phyloP scores from a whole-genome alignment of 2,888 invertebrate genomes.

The Agelastica alni region DNA sequence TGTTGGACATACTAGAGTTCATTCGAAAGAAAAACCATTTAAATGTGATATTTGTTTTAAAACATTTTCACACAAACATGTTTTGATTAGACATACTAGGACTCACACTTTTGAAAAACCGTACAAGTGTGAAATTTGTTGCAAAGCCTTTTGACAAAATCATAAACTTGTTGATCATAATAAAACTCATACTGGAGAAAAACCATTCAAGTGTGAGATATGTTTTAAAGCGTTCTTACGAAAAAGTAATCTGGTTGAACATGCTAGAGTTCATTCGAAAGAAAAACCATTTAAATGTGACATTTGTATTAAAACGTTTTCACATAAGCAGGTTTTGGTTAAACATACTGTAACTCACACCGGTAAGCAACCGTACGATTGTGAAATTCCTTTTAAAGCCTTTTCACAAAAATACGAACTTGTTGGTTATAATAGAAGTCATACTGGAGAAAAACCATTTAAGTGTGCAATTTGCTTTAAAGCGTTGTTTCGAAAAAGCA shows the following conservation, averaged over 20 bases:
- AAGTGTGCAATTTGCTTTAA: neutral
- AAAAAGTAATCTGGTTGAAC: neutral
- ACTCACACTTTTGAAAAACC: neutral
- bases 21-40: neutral
- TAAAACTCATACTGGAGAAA: neutral
- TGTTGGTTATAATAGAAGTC: neutral
- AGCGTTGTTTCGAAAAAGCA: neutral
- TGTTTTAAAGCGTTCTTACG: neutral
- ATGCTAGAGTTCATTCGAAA: neutral
- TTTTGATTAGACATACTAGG: neutral
- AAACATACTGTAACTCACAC: neutral
- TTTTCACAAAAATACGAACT: neutral
- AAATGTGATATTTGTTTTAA: neutral
- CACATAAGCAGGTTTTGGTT: neutral
- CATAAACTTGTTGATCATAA: neutral
- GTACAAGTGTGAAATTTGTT: neutral
- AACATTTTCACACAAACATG: neutral
- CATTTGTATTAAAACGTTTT: neutral
- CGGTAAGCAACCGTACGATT: neutral
- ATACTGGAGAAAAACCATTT: neutral
- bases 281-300: neutral
- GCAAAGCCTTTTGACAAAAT: neutral
- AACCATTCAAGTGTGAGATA: neutral
- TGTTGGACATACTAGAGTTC: neutral
- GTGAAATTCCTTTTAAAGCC: neutral